Conservation (phyloP, 2,888 invertebrate genomes). For the Melanchra persicariae region DNA sequence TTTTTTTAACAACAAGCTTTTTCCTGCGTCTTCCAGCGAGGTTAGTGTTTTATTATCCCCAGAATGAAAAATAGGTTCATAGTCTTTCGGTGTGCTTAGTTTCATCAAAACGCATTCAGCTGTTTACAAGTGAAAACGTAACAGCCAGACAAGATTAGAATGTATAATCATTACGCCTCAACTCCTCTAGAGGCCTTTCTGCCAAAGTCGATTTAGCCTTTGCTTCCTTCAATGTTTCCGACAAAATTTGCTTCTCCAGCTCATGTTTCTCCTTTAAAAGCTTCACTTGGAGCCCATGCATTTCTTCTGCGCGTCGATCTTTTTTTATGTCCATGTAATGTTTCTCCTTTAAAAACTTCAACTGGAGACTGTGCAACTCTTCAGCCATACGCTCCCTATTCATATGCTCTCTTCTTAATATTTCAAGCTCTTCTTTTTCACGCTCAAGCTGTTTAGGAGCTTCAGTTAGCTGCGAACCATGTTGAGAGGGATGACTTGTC, state of each 20-base stretch:
- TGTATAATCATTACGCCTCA: too few relatives aligned
- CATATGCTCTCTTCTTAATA: constrained; percentile 6
- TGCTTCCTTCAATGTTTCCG: too few relatives aligned
- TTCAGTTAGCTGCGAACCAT: not conserved
- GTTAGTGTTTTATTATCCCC: too few relatives aligned
- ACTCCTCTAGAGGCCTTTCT: too few relatives aligned
- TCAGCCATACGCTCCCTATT: not conserved
- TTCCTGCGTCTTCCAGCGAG: too few relatives aligned
- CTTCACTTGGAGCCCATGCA: not conserved
- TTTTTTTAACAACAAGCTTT: too few relatives aligned
- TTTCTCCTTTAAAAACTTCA: constrained; percentile 2
- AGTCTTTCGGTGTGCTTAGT: too few relatives aligned
- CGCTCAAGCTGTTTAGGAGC: not conserved
- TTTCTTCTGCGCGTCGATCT: not conserved
- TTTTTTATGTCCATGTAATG: not conserved
- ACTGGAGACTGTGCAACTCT: not conserved
- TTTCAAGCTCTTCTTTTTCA: constrained; percentile 1
- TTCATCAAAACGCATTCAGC: too few relatives aligned
- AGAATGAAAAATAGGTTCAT: too few relatives aligned
- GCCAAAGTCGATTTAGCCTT: too few relatives aligned
- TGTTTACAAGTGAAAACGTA: too few relatives aligned
- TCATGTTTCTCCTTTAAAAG: not conserved
- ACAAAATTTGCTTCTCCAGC: not conserved
- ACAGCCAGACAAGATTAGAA: too few relatives aligned
- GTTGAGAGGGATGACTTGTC: not conserved